Conservation (phyloP, 2,113 vertebrate species). For the Corythornis madagascariensis region DNA sequence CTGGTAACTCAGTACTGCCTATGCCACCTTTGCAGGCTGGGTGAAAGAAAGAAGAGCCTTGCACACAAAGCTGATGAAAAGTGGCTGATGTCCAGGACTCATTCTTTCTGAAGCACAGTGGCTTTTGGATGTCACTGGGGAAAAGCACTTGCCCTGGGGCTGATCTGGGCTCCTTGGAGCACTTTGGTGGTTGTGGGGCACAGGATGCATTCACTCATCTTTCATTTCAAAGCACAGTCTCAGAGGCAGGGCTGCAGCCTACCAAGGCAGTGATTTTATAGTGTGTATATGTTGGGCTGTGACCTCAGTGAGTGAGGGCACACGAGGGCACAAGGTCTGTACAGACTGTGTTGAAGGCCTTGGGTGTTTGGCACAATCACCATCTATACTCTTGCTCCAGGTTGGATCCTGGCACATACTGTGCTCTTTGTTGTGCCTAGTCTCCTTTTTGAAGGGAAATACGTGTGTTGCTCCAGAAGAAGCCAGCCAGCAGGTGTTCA, state of each 20-base stretch:
- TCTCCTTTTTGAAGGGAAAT: neutral
- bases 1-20: neutral
- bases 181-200: neutral
- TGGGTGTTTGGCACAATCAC: neutral
- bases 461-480: neutral
- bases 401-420: neutral
- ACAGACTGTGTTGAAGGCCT: neutral
- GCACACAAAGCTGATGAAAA: neutral
- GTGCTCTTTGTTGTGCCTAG: neutral
- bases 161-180: neutral
- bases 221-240: neutral
- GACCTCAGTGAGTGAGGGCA: neutral
- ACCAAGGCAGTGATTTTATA: neutral
- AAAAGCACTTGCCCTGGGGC: neutral
- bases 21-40: neutral
- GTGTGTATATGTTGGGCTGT: neutral
- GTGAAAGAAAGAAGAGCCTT: neutral
- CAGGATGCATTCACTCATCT: neutral
- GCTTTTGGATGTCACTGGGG: neutral
- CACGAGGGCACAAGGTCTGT: neutral
- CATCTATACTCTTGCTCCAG: neutral
- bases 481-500: neutral
- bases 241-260: neutral
- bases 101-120: neutral
- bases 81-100: neutral